A percentile compares a stretch with the other conserved stretches of the same genome.
phyloP scores from a whole-genome alignment of 2,113 vertebrate genomes.

The Motacilla alba region DNA sequence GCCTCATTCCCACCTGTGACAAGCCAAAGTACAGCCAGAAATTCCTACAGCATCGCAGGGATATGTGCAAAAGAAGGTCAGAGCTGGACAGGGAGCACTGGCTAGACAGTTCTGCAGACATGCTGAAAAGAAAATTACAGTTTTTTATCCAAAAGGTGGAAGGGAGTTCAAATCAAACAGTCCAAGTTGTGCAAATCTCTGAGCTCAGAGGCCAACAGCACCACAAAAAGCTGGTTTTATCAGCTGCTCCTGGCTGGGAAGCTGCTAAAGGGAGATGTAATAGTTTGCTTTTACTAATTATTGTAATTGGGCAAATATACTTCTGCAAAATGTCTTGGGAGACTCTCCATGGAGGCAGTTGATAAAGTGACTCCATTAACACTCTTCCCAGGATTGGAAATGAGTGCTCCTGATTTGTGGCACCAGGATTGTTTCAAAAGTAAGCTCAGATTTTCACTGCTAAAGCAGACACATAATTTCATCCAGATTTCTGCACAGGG shows the following conservation, averaged over 20 bases:
- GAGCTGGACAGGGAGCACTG: background rate
- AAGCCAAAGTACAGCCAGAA: background rate
- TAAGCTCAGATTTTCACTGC: background rate
- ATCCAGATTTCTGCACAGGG: background rate
- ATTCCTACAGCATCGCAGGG: background rate
- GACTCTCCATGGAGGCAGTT: background rate
- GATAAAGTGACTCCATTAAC: background rate
- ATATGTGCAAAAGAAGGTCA: background rate
- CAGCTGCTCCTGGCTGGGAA: background rate
- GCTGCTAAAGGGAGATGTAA: background rate
- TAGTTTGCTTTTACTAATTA: background rate
- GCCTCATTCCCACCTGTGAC: background rate
- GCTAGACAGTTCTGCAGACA: background rate
- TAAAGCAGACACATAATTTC: background rate
- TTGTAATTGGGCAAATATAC: background rate
- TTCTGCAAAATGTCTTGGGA: background rate
- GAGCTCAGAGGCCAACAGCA: background rate
- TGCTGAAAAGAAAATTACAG: background rate
- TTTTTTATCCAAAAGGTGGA: background rate
- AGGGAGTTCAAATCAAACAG: background rate
- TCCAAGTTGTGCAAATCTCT: rapidly evolving
- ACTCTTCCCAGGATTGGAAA: background rate
- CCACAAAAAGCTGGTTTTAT: background rate
- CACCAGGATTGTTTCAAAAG: background rate
- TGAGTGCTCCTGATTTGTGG: background rate